Percentiles rank a stretch among this genome's conserved stretches.
phyloP scores from a whole-genome alignment of 2,113 vertebrate genomes.

The Ptychochromis oligacanthus region DNA sequence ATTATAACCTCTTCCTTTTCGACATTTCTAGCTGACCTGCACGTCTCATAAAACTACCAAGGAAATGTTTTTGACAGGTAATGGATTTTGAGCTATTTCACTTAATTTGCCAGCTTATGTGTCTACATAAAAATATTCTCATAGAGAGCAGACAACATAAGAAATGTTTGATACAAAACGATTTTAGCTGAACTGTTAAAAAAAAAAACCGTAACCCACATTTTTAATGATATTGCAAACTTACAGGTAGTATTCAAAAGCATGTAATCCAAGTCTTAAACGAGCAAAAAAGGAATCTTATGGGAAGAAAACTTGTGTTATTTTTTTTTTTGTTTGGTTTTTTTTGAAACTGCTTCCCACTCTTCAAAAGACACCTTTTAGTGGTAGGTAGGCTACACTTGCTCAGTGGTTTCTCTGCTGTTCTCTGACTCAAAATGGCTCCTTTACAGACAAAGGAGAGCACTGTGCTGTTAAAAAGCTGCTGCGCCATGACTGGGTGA shows the following conservation, averaged over 20 bases:
- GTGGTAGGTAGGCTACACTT: slow-evolving; percentile 47
- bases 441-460: slow-evolving; percentile 77
- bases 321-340: too few species aligned
- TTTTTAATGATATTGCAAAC: slow-evolving; percentile 64
- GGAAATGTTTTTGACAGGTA: slow-evolving; percentile 74
- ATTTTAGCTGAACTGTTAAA: slow-evolving; percentile 29
- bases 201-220: slow-evolving; percentile 15
- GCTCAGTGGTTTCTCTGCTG: slow-evolving; percentile 76
- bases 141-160: slow-evolving; percentile 22
- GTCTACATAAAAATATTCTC: slow-evolving; percentile 12
- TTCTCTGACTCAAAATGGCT: slow-evolving; percentile 84
- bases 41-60: slow-evolving; percentile 44
- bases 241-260: slow-evolving; percentile 77
- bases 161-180: neutral
- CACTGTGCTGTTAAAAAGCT: slow-evolving; percentile 69
- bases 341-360: slow-evolving; percentile 54
- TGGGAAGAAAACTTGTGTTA: slow-evolving; percentile 64
- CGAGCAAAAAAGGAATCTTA: slow-evolving; percentile 52
- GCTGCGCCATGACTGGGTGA: slow-evolving; percentile 83
- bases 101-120: slow-evolving; percentile 20
- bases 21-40: slow-evolving; percentile 68
- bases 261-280: slow-evolving; percentile 75
- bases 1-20: slow-evolving; percentile 71
- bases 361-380: slow-evolving; percentile 64
- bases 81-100: slow-evolving; percentile 70